Base-by-base conservation (phyloP, 2,797 vertebrate genomes). In the Gouania willdenowi region DNA sequence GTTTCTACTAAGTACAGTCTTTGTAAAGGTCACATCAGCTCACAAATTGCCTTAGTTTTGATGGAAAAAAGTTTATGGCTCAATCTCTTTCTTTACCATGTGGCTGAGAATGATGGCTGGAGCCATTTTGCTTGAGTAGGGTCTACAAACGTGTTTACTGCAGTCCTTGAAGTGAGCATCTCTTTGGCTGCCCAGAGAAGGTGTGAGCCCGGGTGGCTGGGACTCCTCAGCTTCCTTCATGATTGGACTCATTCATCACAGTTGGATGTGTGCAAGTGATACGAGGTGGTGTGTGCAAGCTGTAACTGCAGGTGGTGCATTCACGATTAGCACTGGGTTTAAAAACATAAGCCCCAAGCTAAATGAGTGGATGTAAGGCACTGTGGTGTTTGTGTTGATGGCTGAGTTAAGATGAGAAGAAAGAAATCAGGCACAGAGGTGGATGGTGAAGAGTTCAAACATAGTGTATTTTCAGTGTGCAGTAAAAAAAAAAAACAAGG, bases 91-190 rank as follows among this genome's bases (percentile, higher is more conserved):
- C 32, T 24, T 11, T 4, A 33, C 12, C 38, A 59, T 52, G 39
- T 56, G 35, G 28, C 13, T 28, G 30, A 34, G 38, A 41, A 17
- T 56, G 49, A 44, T 48, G 45, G 41, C 10, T 69, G 55, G 56
- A 62, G 60, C 69, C 67, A 62, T 71, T 46, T 63, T 70, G 59
- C 38, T 40, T 40, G 26, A 34, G 18, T 34, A 27, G 30, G 40
- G 33, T 55, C 30, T 34, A 49, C 26, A 49, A 56, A 46, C 36
- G 42, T 70, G 51, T 77, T 66, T 70, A 53, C 69, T 76, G 80
- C 78, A 77, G 69, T 75, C 65, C 58, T 64, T 35, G 33, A 63
- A 39, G 72, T 65, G 51, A 38, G 40, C 7, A 18, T 44, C 54
- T 62, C 43, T 50, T 40, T 52, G 36, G 37, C 45, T 37, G 28